Conservation (phyloP, 2,797 vertebrate genomes). For the Amblyopsis hoosieri region DNA sequence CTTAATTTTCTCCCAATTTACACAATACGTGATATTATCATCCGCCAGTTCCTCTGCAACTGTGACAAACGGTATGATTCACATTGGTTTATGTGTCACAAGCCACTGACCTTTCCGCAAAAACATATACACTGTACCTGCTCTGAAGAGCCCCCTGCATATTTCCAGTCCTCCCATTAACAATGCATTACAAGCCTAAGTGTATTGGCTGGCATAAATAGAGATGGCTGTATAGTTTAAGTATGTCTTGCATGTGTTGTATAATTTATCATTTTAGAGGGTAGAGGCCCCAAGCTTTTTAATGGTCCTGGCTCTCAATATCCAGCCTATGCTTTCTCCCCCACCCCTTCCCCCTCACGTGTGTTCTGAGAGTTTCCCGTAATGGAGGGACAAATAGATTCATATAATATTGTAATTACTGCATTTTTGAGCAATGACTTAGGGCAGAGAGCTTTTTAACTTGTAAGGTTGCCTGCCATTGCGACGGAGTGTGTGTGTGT, state of each 20-base stretch:
- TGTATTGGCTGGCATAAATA: slow-evolving; percentile 59
- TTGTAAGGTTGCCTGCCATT: slow-evolving; percentile 20
- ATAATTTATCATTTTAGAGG: slow-evolving; percentile 72
- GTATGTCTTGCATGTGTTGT: slow-evolving; percentile 64
- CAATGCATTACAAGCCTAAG: slow-evolving; percentile 71
- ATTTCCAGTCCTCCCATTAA: slow-evolving; percentile 71
- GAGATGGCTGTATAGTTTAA: slow-evolving; percentile 65
- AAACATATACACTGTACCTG: slow-evolving; percentile 32
- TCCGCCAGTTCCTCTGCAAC: slow-evolving; percentile 1
- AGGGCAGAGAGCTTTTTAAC: slow-evolving; percentile 39
- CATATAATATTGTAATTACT: slow-evolving; percentile 70
- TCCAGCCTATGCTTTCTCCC: slow-evolving; percentile 66
- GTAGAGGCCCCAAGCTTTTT: slow-evolving; percentile 65
- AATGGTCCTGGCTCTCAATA: slow-evolving; percentile 70
- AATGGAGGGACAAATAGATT: slow-evolving; percentile 73
- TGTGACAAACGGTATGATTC: slow-evolving; percentile 31
- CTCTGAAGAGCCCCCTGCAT: slow-evolving; percentile 50
- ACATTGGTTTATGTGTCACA: slow-evolving; percentile 48
- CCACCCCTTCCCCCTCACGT: slow-evolving; percentile 27
- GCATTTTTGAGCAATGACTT: slow-evolving; percentile 61
- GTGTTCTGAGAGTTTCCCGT: slow-evolving; percentile 53
- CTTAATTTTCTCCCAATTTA: slow-evolving; percentile 48
- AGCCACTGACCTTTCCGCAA: slow-evolving; percentile 24
- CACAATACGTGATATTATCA: slow-evolving; percentile 21
- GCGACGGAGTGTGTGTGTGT: not conserved